Conservation (phyloP, 2,888 invertebrate species). For the Vesta saturnalis region DNA sequence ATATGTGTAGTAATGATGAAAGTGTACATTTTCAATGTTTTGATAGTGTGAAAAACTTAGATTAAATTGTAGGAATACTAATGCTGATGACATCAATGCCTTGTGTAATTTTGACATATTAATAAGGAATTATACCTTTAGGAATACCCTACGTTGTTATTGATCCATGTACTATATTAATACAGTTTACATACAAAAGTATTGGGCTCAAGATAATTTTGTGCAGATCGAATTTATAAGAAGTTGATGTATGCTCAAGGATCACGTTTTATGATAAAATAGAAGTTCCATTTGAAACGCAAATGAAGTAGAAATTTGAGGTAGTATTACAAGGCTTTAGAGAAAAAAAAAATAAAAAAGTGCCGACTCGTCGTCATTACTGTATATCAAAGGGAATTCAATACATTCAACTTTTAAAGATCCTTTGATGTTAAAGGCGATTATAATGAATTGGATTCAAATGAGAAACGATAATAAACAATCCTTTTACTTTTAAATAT, state of each 20-base stretch:
- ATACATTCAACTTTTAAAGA: slow-evolving; percentile 33
- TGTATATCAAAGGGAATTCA: slow-evolving; percentile 42
- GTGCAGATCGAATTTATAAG: too few species aligned
- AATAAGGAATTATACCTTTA: too few species aligned
- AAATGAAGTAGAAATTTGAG: slow-evolving; percentile 37
- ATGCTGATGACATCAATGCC: too few species aligned
- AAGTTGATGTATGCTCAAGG: slow-evolving; percentile 3
- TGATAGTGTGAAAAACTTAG: too few species aligned
- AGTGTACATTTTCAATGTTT: too few species aligned
- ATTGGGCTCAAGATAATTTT: too few species aligned
- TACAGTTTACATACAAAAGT: too few species aligned
- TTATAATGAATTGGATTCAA: slow-evolving; percentile 39
- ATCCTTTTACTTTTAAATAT: neutral
- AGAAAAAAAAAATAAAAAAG: slow-evolving; percentile 42
- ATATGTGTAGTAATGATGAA: too few species aligned
- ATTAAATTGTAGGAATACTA: too few species aligned
- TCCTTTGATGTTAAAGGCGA: slow-evolving; percentile 36
- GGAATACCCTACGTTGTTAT: too few species aligned
- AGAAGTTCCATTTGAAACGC: slow-evolving; percentile 34
- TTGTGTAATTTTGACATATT: too few species aligned
- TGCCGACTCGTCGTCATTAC: slow-evolving; percentile 45
- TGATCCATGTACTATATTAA: too few species aligned
- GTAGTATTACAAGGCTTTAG: slow-evolving; percentile 31
- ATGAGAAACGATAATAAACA: slow-evolving; percentile 34
- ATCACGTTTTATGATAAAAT: slow-evolving; percentile 15